A percentile compares a stretch with the other conserved stretches of the same genome.
phyloP scores from a whole-genome alignment of 2,888 invertebrate genomes.

The Hydriomena furcata region DNA sequence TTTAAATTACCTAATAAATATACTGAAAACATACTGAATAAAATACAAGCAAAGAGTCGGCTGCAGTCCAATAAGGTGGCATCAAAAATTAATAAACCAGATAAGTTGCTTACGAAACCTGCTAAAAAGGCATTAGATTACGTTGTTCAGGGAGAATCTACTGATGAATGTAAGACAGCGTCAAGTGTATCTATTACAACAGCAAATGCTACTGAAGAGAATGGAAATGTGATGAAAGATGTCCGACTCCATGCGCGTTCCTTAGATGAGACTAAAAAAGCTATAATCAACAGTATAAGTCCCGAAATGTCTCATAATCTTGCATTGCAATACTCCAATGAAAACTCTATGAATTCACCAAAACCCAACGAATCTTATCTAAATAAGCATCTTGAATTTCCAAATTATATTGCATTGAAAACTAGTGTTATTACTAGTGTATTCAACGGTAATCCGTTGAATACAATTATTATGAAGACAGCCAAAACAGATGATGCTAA shows the following conservation, averaged over 20 bases:
- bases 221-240: background rate
- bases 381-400: background rate
- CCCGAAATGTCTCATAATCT: background rate
- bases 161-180: background rate
- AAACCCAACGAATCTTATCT: background rate
- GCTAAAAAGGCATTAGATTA: background rate
- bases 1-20: conserved; percentile 8
- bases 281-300: background rate
- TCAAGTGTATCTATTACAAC: background rate
- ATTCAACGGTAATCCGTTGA: too few relatives aligned
- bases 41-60: background rate
- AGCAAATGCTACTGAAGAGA: background rate
- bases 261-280: background rate
- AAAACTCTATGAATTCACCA: background rate
- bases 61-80: too few relatives aligned
- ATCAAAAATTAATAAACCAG: background rate
- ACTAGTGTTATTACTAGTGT: too few relatives aligned
- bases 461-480: conserved; percentile 2
- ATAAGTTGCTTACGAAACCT: background rate
- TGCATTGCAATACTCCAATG: background rate
- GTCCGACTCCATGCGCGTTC: background rate
- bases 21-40: conserved; percentile 5
- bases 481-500: background rate
- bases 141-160: background rate
- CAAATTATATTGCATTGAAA: background rate